Evolutionary conservation across 2,888 invertebrate genomes (phyloP).

Genomic region (Drosophila kuntzei): DNA sequence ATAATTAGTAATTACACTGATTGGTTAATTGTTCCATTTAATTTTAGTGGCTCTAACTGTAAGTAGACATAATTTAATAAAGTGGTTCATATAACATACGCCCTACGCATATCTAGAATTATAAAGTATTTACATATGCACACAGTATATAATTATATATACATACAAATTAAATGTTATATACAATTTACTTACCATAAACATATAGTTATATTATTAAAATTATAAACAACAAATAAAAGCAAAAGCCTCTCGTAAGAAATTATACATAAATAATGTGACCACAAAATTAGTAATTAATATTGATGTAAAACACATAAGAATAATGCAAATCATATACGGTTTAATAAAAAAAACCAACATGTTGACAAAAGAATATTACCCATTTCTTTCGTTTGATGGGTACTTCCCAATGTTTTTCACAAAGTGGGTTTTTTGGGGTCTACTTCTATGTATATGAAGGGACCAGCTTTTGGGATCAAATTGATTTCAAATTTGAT

Average conservation of each 20-base stretch:
- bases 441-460: too few species aligned
- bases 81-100: slow-evolving; percentile 25
- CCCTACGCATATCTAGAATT: slow-evolving; percentile 24
- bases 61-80: slow-evolving; percentile 38
- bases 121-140: slow-evolving; percentile 37
- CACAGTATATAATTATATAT: slow-evolving; percentile 8
- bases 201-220: slow-evolving; percentile 36
- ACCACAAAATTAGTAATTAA: slow-evolving; percentile 41
- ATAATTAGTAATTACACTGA: slow-evolving; percentile 39
- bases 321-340: slow-evolving; percentile 31
- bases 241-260: slow-evolving; percentile 19
- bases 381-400: background rate
- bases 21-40: slow-evolving; percentile 60
- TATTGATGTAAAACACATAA: slow-evolving; percentile 40
- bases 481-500: too few species aligned
- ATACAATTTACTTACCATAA: slow-evolving; percentile 37
- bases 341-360: slow-evolving; percentile 43
- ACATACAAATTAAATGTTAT: slow-evolving; percentile 42
- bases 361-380: slow-evolving; percentile 43
- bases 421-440: too few species aligned
- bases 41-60: slow-evolving; percentile 32
- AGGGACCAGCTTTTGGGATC: too few species aligned
- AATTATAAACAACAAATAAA: slow-evolving; percentile 16
- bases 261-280: slow-evolving; percentile 14
- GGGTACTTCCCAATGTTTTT: background rate